Evolutionary conservation across 2,797 vertebrate genomes (phyloP).

Genomic region (Chiroxiphia lanceolata): DNA sequence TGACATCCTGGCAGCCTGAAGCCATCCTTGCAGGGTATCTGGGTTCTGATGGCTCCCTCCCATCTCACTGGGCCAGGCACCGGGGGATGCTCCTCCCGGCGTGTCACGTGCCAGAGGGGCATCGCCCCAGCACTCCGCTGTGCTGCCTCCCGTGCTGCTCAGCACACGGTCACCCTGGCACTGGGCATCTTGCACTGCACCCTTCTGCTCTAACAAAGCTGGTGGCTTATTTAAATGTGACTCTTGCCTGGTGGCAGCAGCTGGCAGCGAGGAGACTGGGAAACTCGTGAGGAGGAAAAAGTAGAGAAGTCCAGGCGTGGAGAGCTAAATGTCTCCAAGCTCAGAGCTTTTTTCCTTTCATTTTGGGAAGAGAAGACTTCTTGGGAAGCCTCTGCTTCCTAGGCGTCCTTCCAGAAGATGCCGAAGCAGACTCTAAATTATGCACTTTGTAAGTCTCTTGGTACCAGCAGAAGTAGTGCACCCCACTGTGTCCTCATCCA

Average conservation of each 20-base stretch:
- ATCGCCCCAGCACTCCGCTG: background rate
- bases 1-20: background rate
- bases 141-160: background rate
- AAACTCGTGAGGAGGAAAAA: background rate
- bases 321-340: background rate
- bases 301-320: background rate
- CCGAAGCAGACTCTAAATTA: background rate
- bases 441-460: background rate
- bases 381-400: background rate
- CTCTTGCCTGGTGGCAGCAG: background rate
- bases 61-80: background rate
- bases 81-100: background rate
- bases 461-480: background rate
- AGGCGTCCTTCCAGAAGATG: background rate
- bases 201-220: background rate
- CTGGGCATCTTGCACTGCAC: rapidly evolving
- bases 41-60: background rate
- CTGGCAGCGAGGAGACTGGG: background rate
- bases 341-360: background rate
- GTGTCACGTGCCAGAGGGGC: background rate
- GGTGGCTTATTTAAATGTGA: background rate
- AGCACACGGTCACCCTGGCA: background rate
- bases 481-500: rapidly evolving
- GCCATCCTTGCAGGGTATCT: background rate
- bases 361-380: background rate